Base-by-base conservation (phyloP, 2,797 vertebrate species). In the Pangasius krempfi region DNA sequence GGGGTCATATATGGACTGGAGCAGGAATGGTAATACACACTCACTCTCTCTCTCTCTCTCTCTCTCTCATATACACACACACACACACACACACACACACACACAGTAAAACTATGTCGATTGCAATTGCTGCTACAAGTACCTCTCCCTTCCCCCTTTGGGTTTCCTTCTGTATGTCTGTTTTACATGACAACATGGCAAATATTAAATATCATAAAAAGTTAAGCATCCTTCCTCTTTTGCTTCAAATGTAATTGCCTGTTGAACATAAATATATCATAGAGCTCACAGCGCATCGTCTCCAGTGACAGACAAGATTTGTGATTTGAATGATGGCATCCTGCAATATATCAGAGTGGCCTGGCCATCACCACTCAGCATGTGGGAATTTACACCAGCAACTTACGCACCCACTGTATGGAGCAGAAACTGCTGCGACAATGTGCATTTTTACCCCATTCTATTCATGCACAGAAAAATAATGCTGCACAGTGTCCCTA, bases 1-100 rank as follows among this genome's bases (percentile, higher is more conserved):
- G 85, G 90, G 87, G 90, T 89, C 90, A 86, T 91, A 92, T 91
- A 92, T 78, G 87, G 91, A 86, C 84, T 54, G 86, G 86, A 90
- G 85, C 78, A 82, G 87, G 84, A 92, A 89, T 88, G 85, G 70
- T 76, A 83, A 88, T 66, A 72, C 86, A 73, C 72, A 85, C 88
- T 47, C 44, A 8, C 44, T 47, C 44, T 47, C 44, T 44, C 44
- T 47, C 44, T 44, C 44, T 44, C 44, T 44, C 44, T 44, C 44
- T 44, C 44, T 44, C 44, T 40, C 40, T 40, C 33, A 40, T 40
- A 83, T 62, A 87, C 84, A 86, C 47, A 75, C 47, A 87, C 68
- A 84, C 68, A 60, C 78, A 85, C 86, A 79, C 84, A 85, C 86
- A 86, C 44, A 66, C 50, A 89, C 54, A 85, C 66, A 58, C 27